phyloP scores from a whole-genome alignment of 1,140 invertebrate genomes.

The Heliconius hermathena region DNA sequence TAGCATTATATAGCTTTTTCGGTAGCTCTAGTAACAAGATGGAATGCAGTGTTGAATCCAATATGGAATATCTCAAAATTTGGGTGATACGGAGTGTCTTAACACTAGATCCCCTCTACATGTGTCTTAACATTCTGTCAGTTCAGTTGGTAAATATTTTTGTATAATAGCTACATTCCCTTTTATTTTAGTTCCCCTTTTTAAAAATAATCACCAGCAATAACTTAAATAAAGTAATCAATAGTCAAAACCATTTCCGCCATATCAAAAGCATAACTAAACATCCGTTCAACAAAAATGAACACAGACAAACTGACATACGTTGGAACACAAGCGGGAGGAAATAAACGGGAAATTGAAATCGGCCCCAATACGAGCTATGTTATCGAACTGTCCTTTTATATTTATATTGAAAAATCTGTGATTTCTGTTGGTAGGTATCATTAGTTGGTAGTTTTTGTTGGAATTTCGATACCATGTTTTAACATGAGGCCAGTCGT shows the following conservation, averaged over 20 bases:
- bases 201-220: not conserved
- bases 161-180: no score
- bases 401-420: slow-evolving; percentile 21
- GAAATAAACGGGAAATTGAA: slow-evolving; percentile 56
- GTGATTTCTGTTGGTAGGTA: not conserved
- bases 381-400: slow-evolving; percentile 31
- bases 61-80: no score
- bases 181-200: no score
- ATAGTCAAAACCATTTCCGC: not conserved
- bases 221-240: not conserved
- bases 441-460: slow-evolving; percentile 6
- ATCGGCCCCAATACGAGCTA: slow-evolving; percentile 39
- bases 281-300: slow-evolving; percentile 18
- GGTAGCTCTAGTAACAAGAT: no score
- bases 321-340: slow-evolving; percentile 35
- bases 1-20: no score
- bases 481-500: not conserved
- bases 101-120: no score
- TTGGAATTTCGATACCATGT: not conserved
- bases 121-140: no score
- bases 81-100: no score
- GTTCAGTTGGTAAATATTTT: no score
- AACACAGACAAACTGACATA: slow-evolving; percentile 18
- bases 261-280: not conserved
- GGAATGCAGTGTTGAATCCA: no score